These are phyloP conservation scores for Cheilosia soror DNA, from an alignment of 2,888 invertebrate species.

Conservation along the genomic window DNA sequence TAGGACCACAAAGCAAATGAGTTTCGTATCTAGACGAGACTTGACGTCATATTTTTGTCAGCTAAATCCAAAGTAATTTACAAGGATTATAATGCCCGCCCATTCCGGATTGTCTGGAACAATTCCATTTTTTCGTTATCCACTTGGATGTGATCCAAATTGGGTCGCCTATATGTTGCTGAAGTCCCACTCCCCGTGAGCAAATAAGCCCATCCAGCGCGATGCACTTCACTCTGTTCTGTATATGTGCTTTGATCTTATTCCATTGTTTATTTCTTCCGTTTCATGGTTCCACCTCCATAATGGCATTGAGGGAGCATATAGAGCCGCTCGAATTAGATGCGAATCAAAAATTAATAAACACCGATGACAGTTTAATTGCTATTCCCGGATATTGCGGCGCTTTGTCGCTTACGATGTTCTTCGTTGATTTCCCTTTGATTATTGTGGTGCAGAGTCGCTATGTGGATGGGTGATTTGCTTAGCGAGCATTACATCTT, in stretches of 20 bases:
- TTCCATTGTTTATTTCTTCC: constrained; percentile 57
- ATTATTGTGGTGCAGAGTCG: constrained; percentile 36
- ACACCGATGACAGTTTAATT: constrained; percentile 67
- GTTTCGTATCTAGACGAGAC: constrained; percentile 11
- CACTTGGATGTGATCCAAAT: constrained; percentile 64
- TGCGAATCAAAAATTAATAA: constrained; percentile 63
- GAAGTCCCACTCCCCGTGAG: neutral
- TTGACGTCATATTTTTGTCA: constrained; percentile 34
- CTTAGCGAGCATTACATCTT: constrained; percentile 33
- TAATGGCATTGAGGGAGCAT: neutral
- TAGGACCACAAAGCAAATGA: constrained; percentile 35
- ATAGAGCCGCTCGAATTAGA: constrained; percentile 30
- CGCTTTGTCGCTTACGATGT: neutral
- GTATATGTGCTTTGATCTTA: constrained; percentile 41
- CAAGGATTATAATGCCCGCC: constrained; percentile 19
- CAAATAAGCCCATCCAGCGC: neutral
- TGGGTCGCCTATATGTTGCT: constrained; percentile 28
- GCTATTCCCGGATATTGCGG: constrained; percentile 45
- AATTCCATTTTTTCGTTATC: constrained; percentile 24
- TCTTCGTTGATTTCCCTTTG: constrained; percentile 36
- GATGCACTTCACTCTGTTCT: constrained; percentile 33
- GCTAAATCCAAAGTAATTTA: constrained; percentile 44
- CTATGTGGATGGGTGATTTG: neutral
- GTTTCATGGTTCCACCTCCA: constrained; percentile 1
- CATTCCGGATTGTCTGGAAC: constrained; percentile 38